phyloP scores from a whole-genome alignment of 1,140 invertebrate genomes.

The Drosophila sp. region DNA sequence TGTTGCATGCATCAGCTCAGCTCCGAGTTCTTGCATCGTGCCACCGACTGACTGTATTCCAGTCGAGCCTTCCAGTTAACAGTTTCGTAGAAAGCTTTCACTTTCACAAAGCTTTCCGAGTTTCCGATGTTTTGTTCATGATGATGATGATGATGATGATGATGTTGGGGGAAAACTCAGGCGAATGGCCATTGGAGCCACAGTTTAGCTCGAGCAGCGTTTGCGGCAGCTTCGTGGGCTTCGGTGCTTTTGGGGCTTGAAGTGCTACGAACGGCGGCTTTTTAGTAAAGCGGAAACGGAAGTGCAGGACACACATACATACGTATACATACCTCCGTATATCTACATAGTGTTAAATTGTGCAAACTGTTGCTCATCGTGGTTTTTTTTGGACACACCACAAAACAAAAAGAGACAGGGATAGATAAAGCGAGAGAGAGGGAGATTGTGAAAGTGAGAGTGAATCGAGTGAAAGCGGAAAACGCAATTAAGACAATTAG shows the following conservation, averaged over 20 bases:
- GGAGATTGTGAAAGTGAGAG: neutral
- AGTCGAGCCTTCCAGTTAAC: conserved; percentile 7
- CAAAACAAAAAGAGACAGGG: neutral
- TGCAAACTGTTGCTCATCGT: conserved; percentile 69
- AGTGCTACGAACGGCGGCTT: conserved; percentile 4
- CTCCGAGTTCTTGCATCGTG: neutral
- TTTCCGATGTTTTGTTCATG: conserved; percentile 1
- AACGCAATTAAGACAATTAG: conserved; percentile 70
- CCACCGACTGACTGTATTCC: neutral
- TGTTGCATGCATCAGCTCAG: neutral
- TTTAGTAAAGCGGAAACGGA: conserved; percentile 62
- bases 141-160: neutral
- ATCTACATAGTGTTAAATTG: conserved; percentile 26
- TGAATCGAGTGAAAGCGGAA: conserved; percentile 31
- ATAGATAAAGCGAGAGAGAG: neutral
- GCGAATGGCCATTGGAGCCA: conserved; percentile 30
- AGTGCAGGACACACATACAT: conserved; percentile 50
- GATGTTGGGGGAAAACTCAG: conserved; percentile 33
- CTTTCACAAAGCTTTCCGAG: conserved; percentile 1
- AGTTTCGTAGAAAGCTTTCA: conserved; percentile 9
- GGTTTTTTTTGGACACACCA: conserved; percentile 2
- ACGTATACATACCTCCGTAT: no score
- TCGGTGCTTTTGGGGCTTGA: conserved; percentile 41
- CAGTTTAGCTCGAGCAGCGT: conserved; percentile 74
- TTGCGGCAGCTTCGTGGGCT: conserved; percentile 59